Conservation (phyloP, 2,113 vertebrate species). For the Macquaria australasica region DNA sequence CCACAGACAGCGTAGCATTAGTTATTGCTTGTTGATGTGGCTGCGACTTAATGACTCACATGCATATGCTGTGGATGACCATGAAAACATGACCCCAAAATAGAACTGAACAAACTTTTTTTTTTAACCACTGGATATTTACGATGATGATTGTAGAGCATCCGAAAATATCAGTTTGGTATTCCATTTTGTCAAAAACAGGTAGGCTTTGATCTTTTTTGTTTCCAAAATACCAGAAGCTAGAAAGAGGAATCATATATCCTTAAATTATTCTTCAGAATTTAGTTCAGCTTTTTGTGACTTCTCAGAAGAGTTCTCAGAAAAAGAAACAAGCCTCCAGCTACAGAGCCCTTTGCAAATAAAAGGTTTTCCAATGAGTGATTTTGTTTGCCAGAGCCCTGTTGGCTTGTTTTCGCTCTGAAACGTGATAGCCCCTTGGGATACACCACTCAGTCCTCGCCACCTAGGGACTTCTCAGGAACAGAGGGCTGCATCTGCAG, state of each 20-base stretch:
- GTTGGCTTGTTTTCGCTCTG: conserved; percentile 71
- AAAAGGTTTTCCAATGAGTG: conserved; percentile 60
- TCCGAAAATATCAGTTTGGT: neutral
- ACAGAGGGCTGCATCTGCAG: conserved; percentile 75
- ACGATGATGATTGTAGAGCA: neutral
- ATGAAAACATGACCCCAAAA: conserved; percentile 41
- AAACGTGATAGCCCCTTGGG: conserved; percentile 73
- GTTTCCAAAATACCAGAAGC: conserved; percentile 24
- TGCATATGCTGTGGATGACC: conserved; percentile 29
- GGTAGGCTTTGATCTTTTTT: neutral
- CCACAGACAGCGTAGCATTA: conserved; percentile 49
- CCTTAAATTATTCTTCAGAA: conserved; percentile 36
- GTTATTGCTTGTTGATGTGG: conserved; percentile 57
- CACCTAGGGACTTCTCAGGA: conserved; percentile 71
- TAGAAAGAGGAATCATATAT: conserved; percentile 38
- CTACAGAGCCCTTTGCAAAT: conserved; percentile 37
- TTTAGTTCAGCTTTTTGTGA: neutral
- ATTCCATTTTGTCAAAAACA: conserved; percentile 5
- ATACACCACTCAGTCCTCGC: conserved; percentile 66
- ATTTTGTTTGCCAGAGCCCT: conserved; percentile 47
- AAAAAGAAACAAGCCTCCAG: conserved; percentile 45
- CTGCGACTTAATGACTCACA: conserved; percentile 60
- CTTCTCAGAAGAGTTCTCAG: conserved; percentile 26
- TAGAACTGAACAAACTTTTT: conserved; percentile 35
- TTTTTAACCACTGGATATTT: conserved; percentile 17